Percentiles rank a stretch among this genome's conserved stretches.
phyloP scores from a whole-genome alignment of 1,140 invertebrate genomes.

The Tetramorium simillimum region DNA sequence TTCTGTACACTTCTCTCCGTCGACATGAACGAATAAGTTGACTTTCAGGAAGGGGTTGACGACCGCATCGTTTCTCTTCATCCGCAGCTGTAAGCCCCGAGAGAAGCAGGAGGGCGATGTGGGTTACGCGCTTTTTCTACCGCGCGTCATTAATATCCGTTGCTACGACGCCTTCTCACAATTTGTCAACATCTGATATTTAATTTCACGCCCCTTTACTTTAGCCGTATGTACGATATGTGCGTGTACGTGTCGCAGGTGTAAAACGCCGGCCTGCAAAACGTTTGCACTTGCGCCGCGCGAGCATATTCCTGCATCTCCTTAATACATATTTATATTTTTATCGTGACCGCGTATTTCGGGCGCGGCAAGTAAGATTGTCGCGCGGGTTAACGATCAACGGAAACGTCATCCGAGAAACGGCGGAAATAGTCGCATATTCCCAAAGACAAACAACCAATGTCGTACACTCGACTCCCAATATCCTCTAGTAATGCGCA shows the following conservation, averaged over 20 bases:
- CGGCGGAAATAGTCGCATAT: conserved; percentile 62
- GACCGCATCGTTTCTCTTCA: conserved; percentile 85
- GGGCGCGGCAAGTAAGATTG: not conserved
- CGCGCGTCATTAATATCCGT: conserved; percentile 85
- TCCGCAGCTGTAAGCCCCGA: conserved; percentile 81
- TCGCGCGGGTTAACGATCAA: conserved; percentile 6
- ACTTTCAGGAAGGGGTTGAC: conserved; percentile 59
- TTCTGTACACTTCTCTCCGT: not conserved
- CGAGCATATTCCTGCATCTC: not conserved
- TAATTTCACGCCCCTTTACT: conserved; percentile 84
- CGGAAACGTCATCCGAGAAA: conserved; percentile 28
- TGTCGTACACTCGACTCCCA: conserved; percentile 46
- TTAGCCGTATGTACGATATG: conserved; percentile 44
- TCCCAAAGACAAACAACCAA: conserved; percentile 70
- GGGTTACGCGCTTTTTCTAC: conserved; percentile 83
- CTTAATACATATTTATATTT: not conserved
- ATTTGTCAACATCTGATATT: conserved; percentile 87
- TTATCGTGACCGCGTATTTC: not conserved
- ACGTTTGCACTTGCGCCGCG: conserved; percentile 9
- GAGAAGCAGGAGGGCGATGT: conserved; percentile 76
- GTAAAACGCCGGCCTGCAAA: conserved; percentile 62
- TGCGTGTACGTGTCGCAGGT: conserved; percentile 72
- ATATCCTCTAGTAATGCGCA: conserved; percentile 69
- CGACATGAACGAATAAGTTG: conserved; percentile 66
- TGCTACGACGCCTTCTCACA: conserved; percentile 84